A percentile compares a stretch with the other conserved stretches of the same genome.
Evolutionary conservation across 2,113 vertebrate species (phyloP).

Genomic region (Oncorhynchus nerka): DNA sequence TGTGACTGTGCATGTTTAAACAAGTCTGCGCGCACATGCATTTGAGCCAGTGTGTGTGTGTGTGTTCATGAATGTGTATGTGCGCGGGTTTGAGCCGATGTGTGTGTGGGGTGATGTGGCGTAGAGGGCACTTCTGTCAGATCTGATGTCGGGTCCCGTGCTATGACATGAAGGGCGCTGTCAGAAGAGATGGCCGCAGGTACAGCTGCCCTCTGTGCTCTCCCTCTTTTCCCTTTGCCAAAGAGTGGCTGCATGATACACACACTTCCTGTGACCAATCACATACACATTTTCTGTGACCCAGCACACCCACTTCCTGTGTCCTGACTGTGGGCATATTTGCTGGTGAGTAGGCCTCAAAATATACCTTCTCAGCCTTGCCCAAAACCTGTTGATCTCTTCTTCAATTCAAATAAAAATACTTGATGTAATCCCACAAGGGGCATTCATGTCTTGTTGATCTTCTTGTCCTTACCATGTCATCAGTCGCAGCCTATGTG

Average conservation of each 20-base stretch:
- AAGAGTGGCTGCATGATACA: slow-evolving; percentile 5
- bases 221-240: slow-evolving; percentile 32
- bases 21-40: not conserved
- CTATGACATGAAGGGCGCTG: slow-evolving; percentile 83
- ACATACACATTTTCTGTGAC: not conserved
- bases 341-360: no score
- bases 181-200: slow-evolving; percentile 79
- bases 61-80: slow-evolving; percentile 23
- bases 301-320: no score
- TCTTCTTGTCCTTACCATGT: no score
- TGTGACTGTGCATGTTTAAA: slow-evolving; percentile 29
- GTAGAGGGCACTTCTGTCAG: slow-evolving; percentile 82
- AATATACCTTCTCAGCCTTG: no score
- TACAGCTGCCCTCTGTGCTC: slow-evolving; percentile 73
- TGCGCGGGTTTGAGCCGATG: slow-evolving; percentile 38
- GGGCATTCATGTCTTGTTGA: no score
- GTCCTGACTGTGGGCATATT: no score
- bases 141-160: slow-evolving; percentile 73
- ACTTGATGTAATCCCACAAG: no score
- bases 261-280: not conserved
- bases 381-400: no score
- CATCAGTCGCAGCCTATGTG: no score
- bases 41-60: not conserved
- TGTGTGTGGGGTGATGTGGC: slow-evolving; percentile 54
- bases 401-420: no score